Evolutionary conservation across 2,888 invertebrate species (phyloP).

Genomic region (Sesamia inferens): DNA sequence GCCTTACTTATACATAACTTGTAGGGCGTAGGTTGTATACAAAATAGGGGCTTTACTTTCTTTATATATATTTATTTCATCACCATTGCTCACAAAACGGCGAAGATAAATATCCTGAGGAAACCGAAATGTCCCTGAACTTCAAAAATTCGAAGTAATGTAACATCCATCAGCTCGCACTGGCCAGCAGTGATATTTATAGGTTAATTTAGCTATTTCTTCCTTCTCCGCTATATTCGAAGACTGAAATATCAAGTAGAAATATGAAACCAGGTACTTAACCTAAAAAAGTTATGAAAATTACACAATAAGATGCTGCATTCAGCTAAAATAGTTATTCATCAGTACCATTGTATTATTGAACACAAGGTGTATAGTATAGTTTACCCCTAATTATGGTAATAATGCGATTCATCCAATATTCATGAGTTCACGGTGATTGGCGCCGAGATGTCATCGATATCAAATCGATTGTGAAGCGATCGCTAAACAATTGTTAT

Average conservation of each 20-base stretch:
- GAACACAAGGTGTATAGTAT: conserved; percentile 56
- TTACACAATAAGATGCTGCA: conserved; percentile 3
- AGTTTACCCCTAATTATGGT: conserved; percentile 59
- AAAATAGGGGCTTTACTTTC: no score
- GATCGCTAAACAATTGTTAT: conserved; percentile 24
- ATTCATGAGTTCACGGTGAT: conserved; percentile 58
- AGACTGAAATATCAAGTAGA: neutral
- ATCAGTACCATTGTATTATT: conserved; percentile 34
- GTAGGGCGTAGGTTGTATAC: no score
- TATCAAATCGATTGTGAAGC: conserved; percentile 56
- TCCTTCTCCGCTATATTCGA: neutral
- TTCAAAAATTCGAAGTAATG: neutral
- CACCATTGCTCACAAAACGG: neutral
- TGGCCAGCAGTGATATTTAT: neutral
- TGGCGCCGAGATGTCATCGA: conserved; percentile 54
- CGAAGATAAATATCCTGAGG: neutral
- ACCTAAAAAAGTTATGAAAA: conserved; percentile 1
- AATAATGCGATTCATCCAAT: conserved; percentile 51
- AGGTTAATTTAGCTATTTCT: neutral
- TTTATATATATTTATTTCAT: no score
- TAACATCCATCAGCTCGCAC: neutral
- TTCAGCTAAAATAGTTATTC: conserved; percentile 29
- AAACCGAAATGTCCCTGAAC: neutral
- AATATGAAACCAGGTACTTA: neutral
- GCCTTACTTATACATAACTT: no score